Percentiles rank a stretch among this genome's conserved stretches.
Conservation (phyloP, 35 echinoderm and acorn worm species). For the Apostichopus californicus region DNA sequence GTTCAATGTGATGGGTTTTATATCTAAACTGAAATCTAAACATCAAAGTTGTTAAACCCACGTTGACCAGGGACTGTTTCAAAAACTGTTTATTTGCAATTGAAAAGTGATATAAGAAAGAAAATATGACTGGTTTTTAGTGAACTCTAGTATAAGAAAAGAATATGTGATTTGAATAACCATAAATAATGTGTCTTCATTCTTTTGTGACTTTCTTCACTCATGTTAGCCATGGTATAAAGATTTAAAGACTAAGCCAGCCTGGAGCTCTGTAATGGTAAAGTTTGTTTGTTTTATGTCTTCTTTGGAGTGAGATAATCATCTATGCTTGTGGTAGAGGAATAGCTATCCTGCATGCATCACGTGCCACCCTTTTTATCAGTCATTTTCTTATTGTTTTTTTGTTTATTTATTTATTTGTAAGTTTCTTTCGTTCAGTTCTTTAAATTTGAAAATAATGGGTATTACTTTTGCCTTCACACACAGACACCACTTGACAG, state of each 20-base stretch:
- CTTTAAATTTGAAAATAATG: no score
- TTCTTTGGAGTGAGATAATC: constrained; percentile 1
- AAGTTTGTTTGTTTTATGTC: constrained; percentile 42
- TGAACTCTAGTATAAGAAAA: not conserved
- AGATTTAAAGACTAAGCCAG: constrained; percentile 89
- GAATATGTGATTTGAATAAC: not conserved
- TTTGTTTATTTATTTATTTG: no score
- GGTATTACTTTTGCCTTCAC: no score
- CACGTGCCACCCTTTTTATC: not conserved
- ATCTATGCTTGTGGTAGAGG: constrained; percentile 36
- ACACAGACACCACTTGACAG: no score
- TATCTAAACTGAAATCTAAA: no score
- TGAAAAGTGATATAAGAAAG: no score
- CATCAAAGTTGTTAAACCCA: no score
- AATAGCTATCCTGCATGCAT: constrained; percentile 28
- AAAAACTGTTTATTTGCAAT: no score
- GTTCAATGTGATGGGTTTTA: no score
- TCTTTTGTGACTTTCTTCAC: constrained; percentile 41
- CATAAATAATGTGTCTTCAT: not conserved
- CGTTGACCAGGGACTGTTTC: no score
- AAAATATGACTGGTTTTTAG: no score
- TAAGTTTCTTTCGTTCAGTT: no score
- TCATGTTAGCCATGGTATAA: constrained; percentile 82
- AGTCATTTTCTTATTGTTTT: not conserved
- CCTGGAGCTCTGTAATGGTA: constrained; percentile 97